Evolutionary conservation across 2,113 vertebrate genomes (phyloP).

Genomic region (Mesitornis unicolor): DNA sequence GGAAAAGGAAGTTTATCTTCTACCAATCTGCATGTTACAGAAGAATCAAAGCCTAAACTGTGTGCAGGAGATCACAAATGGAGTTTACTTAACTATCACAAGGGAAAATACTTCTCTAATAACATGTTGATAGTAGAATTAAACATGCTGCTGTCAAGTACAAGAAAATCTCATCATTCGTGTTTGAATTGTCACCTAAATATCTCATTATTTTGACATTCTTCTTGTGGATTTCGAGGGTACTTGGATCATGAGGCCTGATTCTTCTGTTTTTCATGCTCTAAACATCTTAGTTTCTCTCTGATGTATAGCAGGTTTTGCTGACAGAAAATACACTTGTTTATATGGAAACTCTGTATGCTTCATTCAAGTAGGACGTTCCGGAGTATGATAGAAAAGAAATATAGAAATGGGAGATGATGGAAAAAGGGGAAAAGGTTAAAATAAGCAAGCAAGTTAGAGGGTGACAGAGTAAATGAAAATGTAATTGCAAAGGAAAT

Average conservation of each 20-base stretch:
- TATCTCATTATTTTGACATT: conserved; percentile 42
- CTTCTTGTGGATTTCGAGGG: conserved; percentile 16
- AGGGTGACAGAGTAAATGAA: neutral
- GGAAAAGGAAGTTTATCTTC: neutral
- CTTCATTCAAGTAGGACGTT: conserved; percentile 4
- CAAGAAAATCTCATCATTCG: conserved; percentile 31
- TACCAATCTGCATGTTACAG: neutral
- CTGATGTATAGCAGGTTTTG: neutral
- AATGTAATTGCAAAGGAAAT: conserved; percentile 14
- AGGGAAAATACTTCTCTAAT: neutral
- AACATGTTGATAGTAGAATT: neutral
- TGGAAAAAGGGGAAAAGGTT: neutral
- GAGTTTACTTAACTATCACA: neutral
- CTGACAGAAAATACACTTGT: neutral
- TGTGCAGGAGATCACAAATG: neutral
- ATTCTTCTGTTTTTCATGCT: neutral
- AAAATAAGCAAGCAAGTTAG: neutral
- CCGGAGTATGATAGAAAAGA: neutral
- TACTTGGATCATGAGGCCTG: neutral
- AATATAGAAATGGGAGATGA: neutral
- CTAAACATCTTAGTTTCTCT: neutral
- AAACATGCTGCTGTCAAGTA: neutral
- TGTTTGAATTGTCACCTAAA: conserved; percentile 55
- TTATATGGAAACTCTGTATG: neutral
- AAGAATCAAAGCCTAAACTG: neutral